phyloP scores from a whole-genome alignment of 1,140 invertebrate species.

The Radopholus similis region DNA sequence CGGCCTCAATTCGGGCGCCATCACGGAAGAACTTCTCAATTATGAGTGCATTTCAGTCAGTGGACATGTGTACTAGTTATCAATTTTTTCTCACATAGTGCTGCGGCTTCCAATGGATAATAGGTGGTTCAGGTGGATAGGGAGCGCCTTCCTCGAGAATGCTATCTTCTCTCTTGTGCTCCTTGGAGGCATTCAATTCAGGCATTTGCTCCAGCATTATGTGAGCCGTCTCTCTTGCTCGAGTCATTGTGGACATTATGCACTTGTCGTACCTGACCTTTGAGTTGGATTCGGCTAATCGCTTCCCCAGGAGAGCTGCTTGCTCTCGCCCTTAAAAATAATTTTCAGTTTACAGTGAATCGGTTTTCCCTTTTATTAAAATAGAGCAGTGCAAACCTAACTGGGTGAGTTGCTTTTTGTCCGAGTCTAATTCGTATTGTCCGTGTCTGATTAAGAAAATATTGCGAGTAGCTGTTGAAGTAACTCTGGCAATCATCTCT shows the following conservation, averaged over 20 bases:
- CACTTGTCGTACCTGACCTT: conserved; percentile 44
- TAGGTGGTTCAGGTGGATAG: conserved; percentile 62
- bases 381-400: conserved; percentile 37
- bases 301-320: conserved; percentile 47
- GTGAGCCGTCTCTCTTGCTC: conserved; percentile 70
- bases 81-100: conserved; percentile 2
- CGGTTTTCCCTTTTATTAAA: not conserved
- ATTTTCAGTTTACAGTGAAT: not conserved
- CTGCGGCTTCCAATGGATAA: conserved; percentile 6
- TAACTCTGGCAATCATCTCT: conserved; percentile 61
- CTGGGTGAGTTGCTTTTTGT: conserved; percentile 41
- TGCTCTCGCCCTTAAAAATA: conserved; percentile 50
- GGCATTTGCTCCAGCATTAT: conserved; percentile 71
- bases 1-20: conserved; percentile 92
- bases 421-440: conserved; percentile 49
- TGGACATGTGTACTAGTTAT: not conserved
- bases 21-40: conserved; percentile 84
- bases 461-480: conserved; percentile 74
- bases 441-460: conserved; percentile 61
- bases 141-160: conserved; percentile 88
- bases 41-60: conserved; percentile 16
- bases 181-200: too few relatives aligned
- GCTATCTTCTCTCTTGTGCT: not conserved
- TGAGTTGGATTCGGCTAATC: conserved; percentile 28
- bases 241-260: conserved; percentile 77